phyloP scores from a whole-genome alignment of 2,113 vertebrate genomes.

The Lathamus discolor region DNA sequence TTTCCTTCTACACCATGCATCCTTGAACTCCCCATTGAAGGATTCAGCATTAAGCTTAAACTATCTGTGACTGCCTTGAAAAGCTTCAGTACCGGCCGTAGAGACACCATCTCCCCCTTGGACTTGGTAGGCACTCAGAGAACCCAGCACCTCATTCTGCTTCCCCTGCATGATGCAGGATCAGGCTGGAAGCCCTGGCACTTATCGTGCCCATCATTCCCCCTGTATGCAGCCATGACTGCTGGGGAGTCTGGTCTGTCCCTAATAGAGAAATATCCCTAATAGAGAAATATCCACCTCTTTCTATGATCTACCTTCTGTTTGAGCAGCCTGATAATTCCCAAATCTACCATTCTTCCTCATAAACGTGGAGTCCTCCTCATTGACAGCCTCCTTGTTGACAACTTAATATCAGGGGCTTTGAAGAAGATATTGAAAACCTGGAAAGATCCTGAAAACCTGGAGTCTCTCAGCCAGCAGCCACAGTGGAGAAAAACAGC shows the following conservation, averaged over 20 bases:
- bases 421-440: not conserved
- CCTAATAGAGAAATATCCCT: not conserved
- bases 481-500: not conserved
- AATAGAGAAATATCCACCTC: not conserved
- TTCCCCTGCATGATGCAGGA: not conserved
- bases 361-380: not conserved
- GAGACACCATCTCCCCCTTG: not conserved
- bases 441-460: not conserved
- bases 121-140: not conserved
- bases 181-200: not conserved
- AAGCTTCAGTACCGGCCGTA: accelerated
- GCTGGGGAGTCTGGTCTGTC: not conserved
- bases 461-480: not conserved
- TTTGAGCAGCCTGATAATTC: constrained; percentile 1
- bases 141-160: not conserved
- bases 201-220: not conserved
- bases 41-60: not conserved
- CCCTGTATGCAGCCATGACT: not conserved
- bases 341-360: constrained; percentile 9
- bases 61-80: not conserved
- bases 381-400: not conserved
- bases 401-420: constrained; percentile 14
- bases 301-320: not conserved
- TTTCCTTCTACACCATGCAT: not conserved
- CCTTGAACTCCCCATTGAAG: not conserved